A percentile compares a stretch with the other conserved stretches of the same genome.
phyloP scores from a whole-genome alignment of 2,888 invertebrate genomes.

The Lithophane semibrunnea region DNA sequence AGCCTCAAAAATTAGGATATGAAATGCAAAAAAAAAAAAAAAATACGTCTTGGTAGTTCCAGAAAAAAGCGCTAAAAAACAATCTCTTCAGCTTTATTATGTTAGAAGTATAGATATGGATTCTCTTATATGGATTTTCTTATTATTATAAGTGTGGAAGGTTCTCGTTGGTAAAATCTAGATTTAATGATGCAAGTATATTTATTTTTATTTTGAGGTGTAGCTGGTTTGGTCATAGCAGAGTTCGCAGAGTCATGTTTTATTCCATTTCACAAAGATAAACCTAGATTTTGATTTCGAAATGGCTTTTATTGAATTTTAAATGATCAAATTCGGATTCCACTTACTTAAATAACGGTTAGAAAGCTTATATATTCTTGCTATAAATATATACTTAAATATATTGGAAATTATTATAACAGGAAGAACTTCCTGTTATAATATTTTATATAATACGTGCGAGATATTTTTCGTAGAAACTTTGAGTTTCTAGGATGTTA shows the following conservation, averaged over 20 bases:
- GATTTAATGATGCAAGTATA: neutral
- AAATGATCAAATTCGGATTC: neutral
- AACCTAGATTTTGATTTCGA: neutral
- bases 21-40: no score
- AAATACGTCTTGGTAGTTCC: neutral
- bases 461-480: slow-evolving; percentile 10
- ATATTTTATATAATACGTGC: no score
- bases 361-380: slow-evolving; percentile 6
- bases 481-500: slow-evolving; percentile 21
- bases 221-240: neutral
- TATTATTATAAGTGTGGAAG: neutral
- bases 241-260: no score
- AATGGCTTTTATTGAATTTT: neutral
- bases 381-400: no score
- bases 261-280: neutral
- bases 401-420: neutral
- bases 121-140: no score
- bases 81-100: neutral
- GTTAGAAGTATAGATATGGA: neutral
- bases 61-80: neutral
- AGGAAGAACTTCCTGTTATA: no score
- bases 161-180: neutral
- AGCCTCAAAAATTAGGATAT: no score
- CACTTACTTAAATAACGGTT: neutral
- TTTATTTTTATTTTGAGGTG: neutral